A percentile compares a stretch with the other conserved stretches of the same genome.
Conservation (phyloP, 2,113 vertebrate species). For the Myodes glareolus region DNA sequence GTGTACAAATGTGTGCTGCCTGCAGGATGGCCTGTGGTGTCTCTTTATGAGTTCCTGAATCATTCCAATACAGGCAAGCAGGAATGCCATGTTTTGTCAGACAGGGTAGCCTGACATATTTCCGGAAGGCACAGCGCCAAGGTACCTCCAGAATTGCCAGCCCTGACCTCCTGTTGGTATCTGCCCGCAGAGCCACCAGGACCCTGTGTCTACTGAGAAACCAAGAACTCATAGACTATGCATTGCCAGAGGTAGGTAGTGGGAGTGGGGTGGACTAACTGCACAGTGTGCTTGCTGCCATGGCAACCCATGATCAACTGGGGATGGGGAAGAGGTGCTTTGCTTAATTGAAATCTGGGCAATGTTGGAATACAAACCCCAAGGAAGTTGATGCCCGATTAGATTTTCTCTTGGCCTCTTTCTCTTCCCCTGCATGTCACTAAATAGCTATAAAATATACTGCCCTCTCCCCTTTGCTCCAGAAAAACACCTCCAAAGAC, state of each 20-base stretch:
- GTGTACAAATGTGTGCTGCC: fast-evolving
- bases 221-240: fast-evolving
- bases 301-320: constrained; percentile 25
- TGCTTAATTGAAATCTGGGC: constrained; percentile 55
- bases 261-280: not conserved
- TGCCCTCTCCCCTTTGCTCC: not conserved
- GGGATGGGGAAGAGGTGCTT: constrained; percentile 5
- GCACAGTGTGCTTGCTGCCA: not conserved
- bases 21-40: fast-evolving
- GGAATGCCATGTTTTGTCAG: not conserved
- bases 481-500: not conserved
- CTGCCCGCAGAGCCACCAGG: not conserved
- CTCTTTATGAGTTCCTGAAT: not conserved
- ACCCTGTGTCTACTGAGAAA: not conserved
- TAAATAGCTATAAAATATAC: not conserved
- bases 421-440: not conserved
- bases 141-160: not conserved
- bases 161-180: not conserved
- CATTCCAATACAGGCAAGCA: fast-evolving
- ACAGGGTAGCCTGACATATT: not conserved
- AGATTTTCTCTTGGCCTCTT: not conserved
- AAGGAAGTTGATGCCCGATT: constrained; percentile 28
- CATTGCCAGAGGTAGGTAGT: not conserved
- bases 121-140: not conserved
- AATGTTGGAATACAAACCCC: not conserved